Percentiles rank a stretch among this genome's conserved stretches.
phyloP scores from a whole-genome alignment of 2,888 invertebrate species.

The Eutolmus rufibarbis region DNA sequence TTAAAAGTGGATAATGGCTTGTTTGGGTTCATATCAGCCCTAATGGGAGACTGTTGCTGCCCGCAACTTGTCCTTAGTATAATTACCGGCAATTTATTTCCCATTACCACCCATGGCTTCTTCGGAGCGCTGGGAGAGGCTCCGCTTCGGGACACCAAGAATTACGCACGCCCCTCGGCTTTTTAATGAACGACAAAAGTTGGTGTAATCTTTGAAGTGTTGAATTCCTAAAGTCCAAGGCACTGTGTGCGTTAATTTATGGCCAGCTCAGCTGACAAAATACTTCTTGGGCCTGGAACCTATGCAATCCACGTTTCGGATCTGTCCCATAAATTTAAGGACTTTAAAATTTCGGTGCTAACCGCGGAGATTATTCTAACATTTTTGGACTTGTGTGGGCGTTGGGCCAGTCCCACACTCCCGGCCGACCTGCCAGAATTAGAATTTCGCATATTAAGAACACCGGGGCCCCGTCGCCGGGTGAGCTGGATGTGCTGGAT shows the following conservation, averaged over 20 bases:
- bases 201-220: slow-evolving; percentile 7
- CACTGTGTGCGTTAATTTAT: neutral
- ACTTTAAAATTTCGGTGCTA: slow-evolving; percentile 17
- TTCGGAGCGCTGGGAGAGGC: neutral
- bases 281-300: neutral
- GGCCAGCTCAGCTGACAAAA: neutral
- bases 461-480: neutral
- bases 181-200: slow-evolving; percentile 13
- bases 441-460: slow-evolving; percentile 31
- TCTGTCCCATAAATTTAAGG: slow-evolving; percentile 24
- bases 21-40: slow-evolving; percentile 29
- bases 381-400: slow-evolving; percentile 13
- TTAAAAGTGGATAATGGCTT: slow-evolving; percentile 37
- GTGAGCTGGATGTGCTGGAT: neutral
- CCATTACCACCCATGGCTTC: slow-evolving; percentile 42
- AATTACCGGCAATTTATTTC: slow-evolving; percentile 45
- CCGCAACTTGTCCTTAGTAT: slow-evolving; percentile 22
- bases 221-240: neutral
- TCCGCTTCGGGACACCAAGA: neutral
- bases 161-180: neutral
- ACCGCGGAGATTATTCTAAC: slow-evolving; percentile 23
- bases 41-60: slow-evolving; percentile 34
- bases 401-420: neutral
- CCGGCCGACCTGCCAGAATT: neutral
- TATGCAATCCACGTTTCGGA: slow-evolving; percentile 20